phyloP scores from a whole-genome alignment of 2,797 vertebrate genomes.

The Pyrrhura leucotis region DNA sequence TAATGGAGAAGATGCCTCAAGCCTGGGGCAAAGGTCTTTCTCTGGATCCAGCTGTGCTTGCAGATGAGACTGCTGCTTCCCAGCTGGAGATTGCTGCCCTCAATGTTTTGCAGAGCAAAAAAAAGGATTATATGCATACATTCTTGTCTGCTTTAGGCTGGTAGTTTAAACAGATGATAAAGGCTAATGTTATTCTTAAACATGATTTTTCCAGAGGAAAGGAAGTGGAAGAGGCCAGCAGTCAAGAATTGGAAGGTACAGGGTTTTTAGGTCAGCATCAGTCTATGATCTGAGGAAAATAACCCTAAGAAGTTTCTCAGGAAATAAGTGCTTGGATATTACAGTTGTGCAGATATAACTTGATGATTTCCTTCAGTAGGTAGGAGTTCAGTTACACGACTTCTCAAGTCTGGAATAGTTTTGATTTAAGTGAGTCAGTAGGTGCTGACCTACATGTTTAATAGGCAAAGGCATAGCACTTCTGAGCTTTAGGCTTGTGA shows the following conservation, averaged over 20 bases:
- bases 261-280: neutral
- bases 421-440: neutral
- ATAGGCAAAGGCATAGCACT: neutral
- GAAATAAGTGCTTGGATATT: neutral
- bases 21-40: neutral
- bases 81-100: neutral
- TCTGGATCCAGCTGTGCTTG: neutral
- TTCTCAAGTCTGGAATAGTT: neutral
- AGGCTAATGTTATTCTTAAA: neutral
- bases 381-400: neutral
- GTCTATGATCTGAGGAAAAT: neutral
- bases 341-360: neutral
- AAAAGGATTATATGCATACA: neutral
- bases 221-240: neutral
- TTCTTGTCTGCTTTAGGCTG: neutral
- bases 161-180: neutral
- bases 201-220: neutral
- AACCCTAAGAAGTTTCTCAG: neutral
- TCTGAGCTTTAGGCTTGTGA: neutral
- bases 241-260: neutral
- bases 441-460: neutral
- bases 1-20: neutral
- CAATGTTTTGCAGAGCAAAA: neutral
- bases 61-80: neutral
- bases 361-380: neutral